phyloP scores from a whole-genome alignment of 1,140 invertebrate species.

The Pomacea maculata region DNA sequence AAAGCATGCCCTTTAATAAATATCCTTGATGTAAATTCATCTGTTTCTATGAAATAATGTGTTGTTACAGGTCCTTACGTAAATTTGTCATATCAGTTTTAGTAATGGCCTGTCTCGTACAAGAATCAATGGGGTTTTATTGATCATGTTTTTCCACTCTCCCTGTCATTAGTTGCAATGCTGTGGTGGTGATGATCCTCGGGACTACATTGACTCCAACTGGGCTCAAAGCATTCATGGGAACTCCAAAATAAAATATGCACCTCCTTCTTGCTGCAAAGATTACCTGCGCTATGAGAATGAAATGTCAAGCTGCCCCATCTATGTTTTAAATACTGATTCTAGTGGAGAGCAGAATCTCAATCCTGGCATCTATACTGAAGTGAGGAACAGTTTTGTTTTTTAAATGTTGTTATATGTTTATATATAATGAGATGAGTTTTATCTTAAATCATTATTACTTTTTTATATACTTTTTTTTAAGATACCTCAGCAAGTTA shows the following conservation, averaged over 20 bases:
- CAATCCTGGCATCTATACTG: slow-evolving; percentile 13
- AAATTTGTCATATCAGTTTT: no score
- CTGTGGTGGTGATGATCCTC: slow-evolving; percentile 29
- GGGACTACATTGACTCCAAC: slow-evolving; percentile 30
- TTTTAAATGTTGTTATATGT: no score
- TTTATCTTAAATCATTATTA: no score
- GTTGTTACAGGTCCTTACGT: no score
- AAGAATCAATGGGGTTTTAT: neutral
- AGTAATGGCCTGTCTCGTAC: no score
- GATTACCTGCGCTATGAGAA: slow-evolving; percentile 33
- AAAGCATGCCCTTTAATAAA: no score
- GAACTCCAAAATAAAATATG: slow-evolving; percentile 1
- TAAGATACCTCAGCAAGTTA: no score
- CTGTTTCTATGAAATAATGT: neutral
- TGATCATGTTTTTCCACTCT: neutral
- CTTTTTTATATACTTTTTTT: no score
- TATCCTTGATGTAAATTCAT: neutral
- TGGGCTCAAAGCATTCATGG: slow-evolving; percentile 11
- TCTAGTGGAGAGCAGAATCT: neutral
- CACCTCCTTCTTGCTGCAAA: slow-evolving; percentile 34
- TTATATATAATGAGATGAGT: no score
- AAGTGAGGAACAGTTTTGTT: neutral
- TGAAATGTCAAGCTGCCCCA: slow-evolving; percentile 4
- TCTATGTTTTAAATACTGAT: slow-evolving; percentile 4
- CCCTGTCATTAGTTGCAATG: slow-evolving; percentile 33